Evolutionary conservation across 23 tunicate species (phyloP).

Genomic region (Halocynthia roretzi): DNA sequence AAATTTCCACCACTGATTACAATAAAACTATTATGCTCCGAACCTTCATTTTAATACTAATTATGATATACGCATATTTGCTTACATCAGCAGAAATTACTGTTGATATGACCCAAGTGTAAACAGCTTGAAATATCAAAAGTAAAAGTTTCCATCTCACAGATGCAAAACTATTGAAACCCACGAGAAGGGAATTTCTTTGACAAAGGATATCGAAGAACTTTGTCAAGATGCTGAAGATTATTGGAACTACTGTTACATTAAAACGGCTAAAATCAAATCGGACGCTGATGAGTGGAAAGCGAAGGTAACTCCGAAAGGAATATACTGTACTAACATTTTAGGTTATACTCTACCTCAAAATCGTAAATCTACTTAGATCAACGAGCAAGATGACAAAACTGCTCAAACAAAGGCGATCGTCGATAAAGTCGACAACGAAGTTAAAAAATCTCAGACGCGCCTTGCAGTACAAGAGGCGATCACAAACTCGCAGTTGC

Average conservation of each 20-base stretch:
- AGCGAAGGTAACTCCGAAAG: not conserved
- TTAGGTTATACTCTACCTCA: too few relatives aligned
- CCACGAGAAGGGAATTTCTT: not conserved
- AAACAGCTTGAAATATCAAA: too few relatives aligned
- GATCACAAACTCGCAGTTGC: not conserved
- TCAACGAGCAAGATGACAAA: not conserved
- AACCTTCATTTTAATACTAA: too few relatives aligned
- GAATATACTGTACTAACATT: too few relatives aligned
- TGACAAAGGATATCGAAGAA: conserved; percentile 12
- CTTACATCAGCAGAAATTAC: too few relatives aligned
- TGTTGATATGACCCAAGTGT: too few relatives aligned
- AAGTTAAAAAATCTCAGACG: not conserved
- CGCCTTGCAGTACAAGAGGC: not conserved
- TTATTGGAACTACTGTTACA: conserved; percentile 19
- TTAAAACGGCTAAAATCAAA: conserved; percentile 21
- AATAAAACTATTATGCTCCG: too few relatives aligned
- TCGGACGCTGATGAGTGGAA: conserved; percentile 17
- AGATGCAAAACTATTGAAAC: not conserved
- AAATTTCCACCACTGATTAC: too few relatives aligned
- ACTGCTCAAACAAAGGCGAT: not conserved
- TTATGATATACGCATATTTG: too few relatives aligned
- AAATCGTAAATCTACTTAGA: not conserved
- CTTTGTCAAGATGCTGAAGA: conserved; percentile 19
- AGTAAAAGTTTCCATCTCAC: too few relatives aligned
- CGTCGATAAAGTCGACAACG: not conserved